Evolutionary conservation across 1,140 invertebrate species (phyloP).

Genomic region (Odontomachus brunneus): DNA sequence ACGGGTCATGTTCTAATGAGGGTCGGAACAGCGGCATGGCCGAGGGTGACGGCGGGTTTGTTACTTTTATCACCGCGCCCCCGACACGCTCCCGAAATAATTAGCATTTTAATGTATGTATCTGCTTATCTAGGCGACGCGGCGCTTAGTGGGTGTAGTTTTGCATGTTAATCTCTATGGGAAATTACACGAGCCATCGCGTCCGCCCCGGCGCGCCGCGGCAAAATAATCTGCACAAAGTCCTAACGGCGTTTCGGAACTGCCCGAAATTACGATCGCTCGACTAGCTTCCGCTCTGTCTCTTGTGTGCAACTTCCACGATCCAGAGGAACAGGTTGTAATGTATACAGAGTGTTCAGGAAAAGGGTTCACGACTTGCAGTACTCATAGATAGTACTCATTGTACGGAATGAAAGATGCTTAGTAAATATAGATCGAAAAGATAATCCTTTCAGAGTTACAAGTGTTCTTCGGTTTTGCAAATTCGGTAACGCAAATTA

Average conservation of each 20-base stretch:
- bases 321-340: no score
- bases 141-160: slow-evolving; percentile 71
- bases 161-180: slow-evolving; percentile 78
- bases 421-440: no score
- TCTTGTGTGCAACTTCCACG: no score
- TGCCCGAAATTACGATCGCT: slow-evolving; percentile 42
- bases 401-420: no score
- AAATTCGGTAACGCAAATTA: no score
- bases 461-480: no score
- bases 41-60: slow-evolving; percentile 69
- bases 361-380: no score
- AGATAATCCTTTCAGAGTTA: no score
- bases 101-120: slow-evolving; percentile 81
- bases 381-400: no score
- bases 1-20: slow-evolving; percentile 66
- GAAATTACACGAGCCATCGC: slow-evolving; percentile 76
- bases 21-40: slow-evolving; percentile 11
- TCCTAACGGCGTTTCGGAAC: slow-evolving; percentile 52
- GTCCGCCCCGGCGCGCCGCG: slow-evolving; percentile 15
- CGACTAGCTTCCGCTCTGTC: neutral
- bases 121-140: slow-evolving; percentile 76
- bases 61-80: slow-evolving; percentile 77
- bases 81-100: slow-evolving; percentile 76
- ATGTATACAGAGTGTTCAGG: no score
- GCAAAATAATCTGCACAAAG: slow-evolving; percentile 58